Evolutionary conservation across 2,888 invertebrate species (phyloP).

Genomic region (Adela reaumurella): DNA sequence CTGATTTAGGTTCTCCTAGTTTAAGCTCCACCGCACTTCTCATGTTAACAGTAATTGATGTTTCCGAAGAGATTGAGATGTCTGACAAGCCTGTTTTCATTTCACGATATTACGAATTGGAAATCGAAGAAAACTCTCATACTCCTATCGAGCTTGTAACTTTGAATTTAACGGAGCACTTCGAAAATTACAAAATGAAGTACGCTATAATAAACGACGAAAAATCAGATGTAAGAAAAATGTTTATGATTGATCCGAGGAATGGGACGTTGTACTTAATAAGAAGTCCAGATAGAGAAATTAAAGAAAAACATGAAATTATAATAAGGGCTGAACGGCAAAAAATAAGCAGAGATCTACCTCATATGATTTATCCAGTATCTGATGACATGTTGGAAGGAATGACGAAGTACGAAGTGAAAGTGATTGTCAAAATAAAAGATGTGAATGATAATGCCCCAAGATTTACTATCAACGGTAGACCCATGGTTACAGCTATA

Average conservation of each 20-base stretch:
- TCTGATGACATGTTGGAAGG: constrained; percentile 68
- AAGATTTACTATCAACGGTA: constrained; percentile 68
- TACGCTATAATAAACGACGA: constrained; percentile 63
- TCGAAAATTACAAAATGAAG: constrained; percentile 60
- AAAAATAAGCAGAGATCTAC: constrained; percentile 64
- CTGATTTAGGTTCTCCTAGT: constrained; percentile 82
- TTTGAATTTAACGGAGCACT: constrained; percentile 69
- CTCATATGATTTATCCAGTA: constrained; percentile 74
- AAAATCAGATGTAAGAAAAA: constrained; percentile 53
- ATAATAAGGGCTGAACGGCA: constrained; percentile 49
- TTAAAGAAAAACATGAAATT: constrained; percentile 60
- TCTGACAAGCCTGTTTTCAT: constrained; percentile 54
- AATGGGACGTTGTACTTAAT: constrained; percentile 74
- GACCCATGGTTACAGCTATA: constrained; percentile 79
- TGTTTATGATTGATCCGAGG: constrained; percentile 71
- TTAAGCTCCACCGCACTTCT: constrained; percentile 74
- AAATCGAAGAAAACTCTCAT: constrained; percentile 76
- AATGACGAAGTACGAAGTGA: constrained; percentile 72
- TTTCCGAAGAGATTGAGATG: constrained; percentile 55
- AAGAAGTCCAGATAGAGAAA: constrained; percentile 72
- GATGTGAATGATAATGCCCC: constrained; percentile 85
- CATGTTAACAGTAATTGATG: constrained; percentile 63
- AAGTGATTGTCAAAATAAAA: constrained; percentile 70
- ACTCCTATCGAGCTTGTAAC: constrained; percentile 73
- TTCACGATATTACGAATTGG: constrained; percentile 74